Conservation (phyloP, 1,140 invertebrate species). For the Caerostris darwini region DNA sequence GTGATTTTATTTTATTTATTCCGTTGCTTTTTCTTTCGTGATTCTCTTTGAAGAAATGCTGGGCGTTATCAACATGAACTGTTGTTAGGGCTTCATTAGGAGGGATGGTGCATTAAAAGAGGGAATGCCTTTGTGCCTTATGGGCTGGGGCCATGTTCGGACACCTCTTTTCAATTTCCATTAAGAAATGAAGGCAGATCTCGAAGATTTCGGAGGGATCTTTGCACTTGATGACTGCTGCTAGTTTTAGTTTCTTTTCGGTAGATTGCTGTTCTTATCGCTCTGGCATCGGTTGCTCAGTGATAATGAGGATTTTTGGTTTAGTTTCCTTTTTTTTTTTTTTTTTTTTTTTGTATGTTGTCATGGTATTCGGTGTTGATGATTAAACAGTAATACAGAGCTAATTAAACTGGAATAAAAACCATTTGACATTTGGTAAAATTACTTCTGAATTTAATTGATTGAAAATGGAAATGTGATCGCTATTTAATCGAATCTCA, state of each 20-base stretch:
- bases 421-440: too few relatives aligned
- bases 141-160: background rate
- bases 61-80: conserved; percentile 49
- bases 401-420: too few relatives aligned
- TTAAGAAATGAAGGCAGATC: conserved; percentile 25
- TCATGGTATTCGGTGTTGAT: background rate
- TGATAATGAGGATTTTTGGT: background rate
- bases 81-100: conserved; percentile 52
- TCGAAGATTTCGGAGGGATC: background rate
- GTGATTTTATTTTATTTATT: conserved; percentile 58
- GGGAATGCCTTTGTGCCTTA: background rate
- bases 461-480: too few relatives aligned
- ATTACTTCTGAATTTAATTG: too few relatives aligned
- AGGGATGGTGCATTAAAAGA: conserved; percentile 55
- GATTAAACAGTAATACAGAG: too few relatives aligned
- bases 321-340: background rate
- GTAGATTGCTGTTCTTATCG: background rate
- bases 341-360: background rate
- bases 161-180: background rate
- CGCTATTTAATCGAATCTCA: too few relatives aligned
- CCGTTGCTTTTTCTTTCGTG: background rate
- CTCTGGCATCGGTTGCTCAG: background rate
- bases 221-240: background rate
- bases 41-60: conserved; percentile 33
- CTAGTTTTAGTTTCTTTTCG: background rate